phyloP scores from a whole-genome alignment of 2,113 vertebrate species.

The Macaca mulatta region DNA sequence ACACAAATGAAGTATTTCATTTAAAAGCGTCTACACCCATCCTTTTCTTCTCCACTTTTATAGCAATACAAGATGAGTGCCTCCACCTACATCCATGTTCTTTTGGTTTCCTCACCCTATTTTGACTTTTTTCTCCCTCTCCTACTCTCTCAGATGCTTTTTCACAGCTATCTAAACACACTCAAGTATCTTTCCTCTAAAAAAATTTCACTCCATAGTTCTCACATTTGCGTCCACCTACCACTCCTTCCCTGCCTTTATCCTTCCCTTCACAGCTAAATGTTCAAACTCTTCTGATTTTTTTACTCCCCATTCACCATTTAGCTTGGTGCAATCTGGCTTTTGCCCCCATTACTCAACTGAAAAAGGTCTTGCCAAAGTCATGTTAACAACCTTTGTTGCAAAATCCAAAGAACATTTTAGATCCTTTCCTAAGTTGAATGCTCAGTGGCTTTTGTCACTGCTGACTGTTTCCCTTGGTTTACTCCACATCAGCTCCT shows the following conservation, averaged over 20 bases:
- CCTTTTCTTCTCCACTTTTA: background rate
- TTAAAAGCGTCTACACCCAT: background rate
- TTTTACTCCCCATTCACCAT: background rate
- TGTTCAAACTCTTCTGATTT: background rate
- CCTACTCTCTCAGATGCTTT: background rate
- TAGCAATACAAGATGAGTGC: background rate
- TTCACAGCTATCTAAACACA: background rate
- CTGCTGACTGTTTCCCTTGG: background rate
- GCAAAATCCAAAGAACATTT: slow-evolving; percentile 29
- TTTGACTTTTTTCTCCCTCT: background rate
- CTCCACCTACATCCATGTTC: background rate
- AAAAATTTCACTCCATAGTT: background rate
- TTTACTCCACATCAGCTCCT: background rate
- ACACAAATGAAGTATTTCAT: background rate
- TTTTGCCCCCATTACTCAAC: slow-evolving; percentile 37
- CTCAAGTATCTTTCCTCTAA: background rate
- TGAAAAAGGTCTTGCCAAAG: slow-evolving; percentile 51
- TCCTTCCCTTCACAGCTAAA: background rate
- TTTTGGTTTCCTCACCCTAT: background rate
- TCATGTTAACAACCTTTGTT: background rate
- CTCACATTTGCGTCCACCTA: background rate
- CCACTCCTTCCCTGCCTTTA: background rate
- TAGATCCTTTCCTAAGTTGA: slow-evolving; percentile 21
- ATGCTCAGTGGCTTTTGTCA: background rate
- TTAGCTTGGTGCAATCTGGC: background rate